A percentile compares a stretch with the other conserved stretches of the same genome.
Conservation (phyloP, 2,888 invertebrate species). For the Catocala nupta region DNA sequence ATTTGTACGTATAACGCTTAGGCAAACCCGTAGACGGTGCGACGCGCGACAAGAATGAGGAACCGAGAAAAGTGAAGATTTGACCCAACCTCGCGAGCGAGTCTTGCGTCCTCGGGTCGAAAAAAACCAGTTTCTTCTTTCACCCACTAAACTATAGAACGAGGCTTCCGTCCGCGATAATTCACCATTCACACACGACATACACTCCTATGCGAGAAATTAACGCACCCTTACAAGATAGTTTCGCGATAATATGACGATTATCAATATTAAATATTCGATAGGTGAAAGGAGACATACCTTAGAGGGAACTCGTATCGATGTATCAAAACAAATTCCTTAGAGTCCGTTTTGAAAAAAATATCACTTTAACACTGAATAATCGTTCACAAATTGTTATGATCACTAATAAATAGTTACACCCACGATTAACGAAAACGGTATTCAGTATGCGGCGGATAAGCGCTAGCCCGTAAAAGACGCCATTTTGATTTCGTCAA, state of each 20-base stretch:
- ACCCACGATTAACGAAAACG: slow-evolving; percentile 68
- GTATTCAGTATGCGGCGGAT: slow-evolving; percentile 78
- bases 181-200: slow-evolving; percentile 48
- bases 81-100: slow-evolving; percentile 68
- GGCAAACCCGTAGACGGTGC: slow-evolving; percentile 52
- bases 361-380: slow-evolving; percentile 67
- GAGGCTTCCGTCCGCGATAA: slow-evolving; percentile 66
- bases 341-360: slow-evolving; percentile 55
- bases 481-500: slow-evolving; percentile 88
- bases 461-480: slow-evolving; percentile 82
- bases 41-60: slow-evolving; percentile 64
- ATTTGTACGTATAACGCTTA: slow-evolving; percentile 51
- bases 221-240: slow-evolving; percentile 29
- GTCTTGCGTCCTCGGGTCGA: slow-evolving; percentile 59
- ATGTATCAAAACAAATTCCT: slow-evolving; percentile 58
- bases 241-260: slow-evolving; percentile 58
- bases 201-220: slow-evolving; percentile 32
- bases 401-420: slow-evolving; percentile 71
- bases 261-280: slow-evolving; percentile 71
- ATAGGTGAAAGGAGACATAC: slow-evolving; percentile 86
- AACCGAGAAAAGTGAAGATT: slow-evolving; percentile 68
- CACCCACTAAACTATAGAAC: slow-evolving; percentile 80
- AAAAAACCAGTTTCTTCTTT: slow-evolving; percentile 76
- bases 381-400: slow-evolving; percentile 74
- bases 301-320: slow-evolving; percentile 62